A percentile compares a stretch with the other conserved stretches of the same genome.
These are phyloP conservation scores for Ctena decussata DNA, from an alignment of 2,888 invertebrate species.

Conservation along the genomic window DNA sequence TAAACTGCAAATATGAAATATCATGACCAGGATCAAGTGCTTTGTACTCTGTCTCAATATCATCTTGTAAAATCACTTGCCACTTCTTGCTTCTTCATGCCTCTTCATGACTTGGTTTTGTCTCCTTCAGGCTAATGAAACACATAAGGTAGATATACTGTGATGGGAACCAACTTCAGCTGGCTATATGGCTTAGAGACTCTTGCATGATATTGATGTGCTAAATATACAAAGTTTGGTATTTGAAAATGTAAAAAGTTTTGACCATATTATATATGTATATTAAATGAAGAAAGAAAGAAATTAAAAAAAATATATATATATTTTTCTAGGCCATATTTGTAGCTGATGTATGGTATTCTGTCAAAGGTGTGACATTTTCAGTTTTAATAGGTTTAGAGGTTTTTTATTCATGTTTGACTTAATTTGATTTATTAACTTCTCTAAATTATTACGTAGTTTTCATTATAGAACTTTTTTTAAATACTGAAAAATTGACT, in stretches of 20 bases:
- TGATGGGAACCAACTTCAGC: background rate
- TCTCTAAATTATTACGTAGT: no score
- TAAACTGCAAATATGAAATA: no score
- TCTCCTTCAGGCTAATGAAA: slow-evolving; percentile 12
- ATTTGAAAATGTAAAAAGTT: no score
- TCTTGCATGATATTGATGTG: no score
- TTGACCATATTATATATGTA: no score
- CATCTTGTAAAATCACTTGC: no score
- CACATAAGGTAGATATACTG: slow-evolving; percentile 7
- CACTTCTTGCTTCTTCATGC: background rate
- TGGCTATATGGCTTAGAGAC: no score
- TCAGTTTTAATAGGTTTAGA: slow-evolving; percentile 1
- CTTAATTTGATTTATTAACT: background rate
- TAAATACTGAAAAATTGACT: background rate
- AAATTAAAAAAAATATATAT: no score
- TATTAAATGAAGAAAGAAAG: no score
- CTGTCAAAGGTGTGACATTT: background rate
- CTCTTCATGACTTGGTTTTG: background rate
- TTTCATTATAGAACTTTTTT: background rate
- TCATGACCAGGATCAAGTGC: no score
- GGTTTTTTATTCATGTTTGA: slow-evolving; percentile 10
- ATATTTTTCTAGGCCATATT: background rate
- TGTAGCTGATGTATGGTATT: background rate
- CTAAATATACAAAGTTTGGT: no score
- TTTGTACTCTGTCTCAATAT: no score